Percentiles rank a stretch among this genome's conserved stretches.
These are phyloP conservation scores for Silurus meridionalis DNA, from an alignment of 2,113 vertebrate genomes.

Conservation along the genomic window DNA sequence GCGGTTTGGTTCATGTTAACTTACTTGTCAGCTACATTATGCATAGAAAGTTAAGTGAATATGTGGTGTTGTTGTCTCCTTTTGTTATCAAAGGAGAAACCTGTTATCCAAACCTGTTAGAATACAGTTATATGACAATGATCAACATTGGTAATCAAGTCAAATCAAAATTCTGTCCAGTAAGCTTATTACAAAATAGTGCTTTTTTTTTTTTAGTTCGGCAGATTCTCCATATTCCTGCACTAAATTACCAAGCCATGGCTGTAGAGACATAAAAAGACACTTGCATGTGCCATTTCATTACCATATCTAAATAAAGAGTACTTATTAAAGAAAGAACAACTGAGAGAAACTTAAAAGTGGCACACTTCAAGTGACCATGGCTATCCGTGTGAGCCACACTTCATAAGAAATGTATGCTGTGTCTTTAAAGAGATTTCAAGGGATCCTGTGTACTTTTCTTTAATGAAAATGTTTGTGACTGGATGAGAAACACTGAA, in stretches of 20 bases:
- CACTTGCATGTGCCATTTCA: background rate
- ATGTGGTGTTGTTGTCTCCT: background rate
- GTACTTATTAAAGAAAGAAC: constrained; percentile 56
- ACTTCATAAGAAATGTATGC: constrained; percentile 65
- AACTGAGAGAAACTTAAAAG: constrained; percentile 61
- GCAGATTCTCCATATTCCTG: background rate
- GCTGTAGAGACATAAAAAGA: background rate
- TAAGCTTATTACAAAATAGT: background rate
- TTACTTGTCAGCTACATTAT: background rate
- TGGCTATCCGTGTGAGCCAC: constrained; percentile 58
- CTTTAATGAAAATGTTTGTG: constrained; percentile 60
- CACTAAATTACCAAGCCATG: background rate
- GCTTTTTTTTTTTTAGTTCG: background rate
- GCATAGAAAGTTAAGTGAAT: background rate
- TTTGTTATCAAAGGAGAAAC: background rate
- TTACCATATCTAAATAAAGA: constrained; percentile 42
- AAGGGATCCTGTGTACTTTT: constrained; percentile 49
- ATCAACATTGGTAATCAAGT: background rate
- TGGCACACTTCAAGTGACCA: constrained; percentile 54
- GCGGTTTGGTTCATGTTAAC: background rate
- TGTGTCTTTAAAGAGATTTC: constrained; percentile 53
- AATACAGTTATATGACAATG: background rate
- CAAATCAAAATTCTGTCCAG: background rate
- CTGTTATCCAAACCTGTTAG: background rate
- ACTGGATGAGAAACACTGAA: constrained; percentile 39